Evolutionary conservation across 2,797 vertebrate genomes (phyloP), one percentile per base, ranked within the genome.

Genomic region (Muraenolepis orangiensis): DNA sequence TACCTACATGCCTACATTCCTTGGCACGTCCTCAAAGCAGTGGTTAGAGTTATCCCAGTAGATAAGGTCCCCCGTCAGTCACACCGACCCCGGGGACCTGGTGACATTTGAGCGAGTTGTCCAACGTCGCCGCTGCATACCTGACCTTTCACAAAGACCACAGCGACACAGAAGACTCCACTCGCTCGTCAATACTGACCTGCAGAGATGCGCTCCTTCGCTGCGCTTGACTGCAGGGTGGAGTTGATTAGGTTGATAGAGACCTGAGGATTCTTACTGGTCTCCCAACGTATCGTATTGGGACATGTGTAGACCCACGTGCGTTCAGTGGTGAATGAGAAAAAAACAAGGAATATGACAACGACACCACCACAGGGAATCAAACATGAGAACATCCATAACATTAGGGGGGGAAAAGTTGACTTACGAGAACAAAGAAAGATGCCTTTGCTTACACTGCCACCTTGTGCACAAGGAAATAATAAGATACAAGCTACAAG

Each of bases 91-190:
- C 73, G 72, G 89, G 86, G 90, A 92, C 86, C 84, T 76, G 66
- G 40, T 93, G 93, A 91, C 93, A 94, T 94, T 93, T 93, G 85
- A 64, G 84, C 72, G 86, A 86, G 87, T 81, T 36, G 77, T 83
- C 83, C 86, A 86, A 79, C 88, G 86, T 90, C 86, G 80, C 84
- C 85, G 85, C 82, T 82, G 86, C 86, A 90, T 87, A 84, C 82
- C 76, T 87, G 90, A 92, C 91, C 90, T 92, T 91, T 92, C 81
- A 81, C 82, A 81, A 81, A 78, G 76, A 69, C 81, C 83, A 36
- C 66, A 51, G 79, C 6, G 13, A 66, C 16, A 26, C 76, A 6
- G 46, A 76, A 70, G 40, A 57, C 40, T 73, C 81, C 13, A 12
- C 28, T 8, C 6, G 66, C 66, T 16, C 66, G 12, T 67, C 66